Evolutionary conservation across 1,140 invertebrate genomes (phyloP).

Genomic region (Drosophila bocki): DNA sequence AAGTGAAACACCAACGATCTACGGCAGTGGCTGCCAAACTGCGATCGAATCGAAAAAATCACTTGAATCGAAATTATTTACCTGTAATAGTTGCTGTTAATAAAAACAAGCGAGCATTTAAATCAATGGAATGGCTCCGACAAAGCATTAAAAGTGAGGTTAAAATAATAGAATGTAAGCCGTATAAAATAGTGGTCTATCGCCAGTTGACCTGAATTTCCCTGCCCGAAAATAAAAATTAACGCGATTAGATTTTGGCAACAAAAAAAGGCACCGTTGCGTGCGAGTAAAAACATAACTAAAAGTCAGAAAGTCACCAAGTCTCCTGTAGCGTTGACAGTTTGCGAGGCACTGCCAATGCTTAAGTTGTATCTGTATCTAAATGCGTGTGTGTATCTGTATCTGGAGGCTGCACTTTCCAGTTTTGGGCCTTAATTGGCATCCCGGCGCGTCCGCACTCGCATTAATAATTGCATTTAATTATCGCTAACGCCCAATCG

Average conservation of each 20-base stretch:
- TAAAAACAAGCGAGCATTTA: background rate
- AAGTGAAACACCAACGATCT: constrained; percentile 4
- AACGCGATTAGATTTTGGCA: constrained; percentile 58
- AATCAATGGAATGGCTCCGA: background rate
- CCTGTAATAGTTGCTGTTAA: background rate
- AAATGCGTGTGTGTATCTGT: background rate
- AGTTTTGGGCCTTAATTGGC: constrained; percentile 76
- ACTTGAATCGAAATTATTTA: background rate
- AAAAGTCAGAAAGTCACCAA: constrained; percentile 6
- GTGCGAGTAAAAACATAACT: constrained; percentile 21
- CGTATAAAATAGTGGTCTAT: constrained; percentile 7
- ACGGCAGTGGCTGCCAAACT: constrained; percentile 2
- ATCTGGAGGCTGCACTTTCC: constrained; percentile 36
- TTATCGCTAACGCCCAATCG: constrained; percentile 82
- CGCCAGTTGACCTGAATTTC: constrained; percentile 28
- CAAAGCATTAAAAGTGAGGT: background rate
- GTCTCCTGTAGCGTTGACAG: constrained; percentile 33
- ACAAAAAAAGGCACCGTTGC: constrained; percentile 20
- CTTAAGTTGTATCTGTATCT: constrained; percentile 12
- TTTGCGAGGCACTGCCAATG: constrained; percentile 38
- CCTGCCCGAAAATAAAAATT: background rate
- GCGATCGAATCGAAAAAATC: background rate
- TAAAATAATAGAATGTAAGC: background rate
- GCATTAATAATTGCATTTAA: constrained; percentile 78
- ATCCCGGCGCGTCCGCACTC: constrained; percentile 53